Evolutionary conservation across 2,888 invertebrate species (phyloP), one percentile per base, ranked within the genome.

Genomic region (Chydorus sphaericus): DNA sequence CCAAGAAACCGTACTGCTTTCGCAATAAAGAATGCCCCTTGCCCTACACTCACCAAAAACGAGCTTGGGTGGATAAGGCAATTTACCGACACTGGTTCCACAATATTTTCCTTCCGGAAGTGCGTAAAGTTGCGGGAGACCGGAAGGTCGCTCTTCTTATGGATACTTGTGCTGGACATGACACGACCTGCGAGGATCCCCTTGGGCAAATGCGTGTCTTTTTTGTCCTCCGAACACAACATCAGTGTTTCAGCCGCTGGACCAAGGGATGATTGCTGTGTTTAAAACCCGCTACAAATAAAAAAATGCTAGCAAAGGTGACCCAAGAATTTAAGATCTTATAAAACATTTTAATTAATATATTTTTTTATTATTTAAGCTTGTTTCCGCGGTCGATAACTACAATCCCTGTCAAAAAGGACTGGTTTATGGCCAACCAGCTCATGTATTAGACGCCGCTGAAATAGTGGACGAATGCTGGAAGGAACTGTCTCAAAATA

Each of bases 271-370:
- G 28, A 44, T 23, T 44, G 26, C 44, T 10, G 44, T 44, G 44
- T 26, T 44, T 14, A 44, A 44, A n/a, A 44, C 20, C 14, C 44
- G 44, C 44, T 44, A 44, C 44, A 44, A 44, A n/a, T n/a, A n/a
- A n/a, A n/a, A n/a, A n/a, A n/a, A n/a, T n/a, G n/a, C n/a, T n/a
- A n/a, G n/a, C n/a, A n/a, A n/a, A n/a, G n/a, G n/a, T n/a, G n/a
- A n/a, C n/a, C n/a, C n/a, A n/a, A n/a, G n/a, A n/a, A n/a, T n/a
- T n/a, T n/a, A n/a, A n/a, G n/a, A n/a, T n/a, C n/a, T n/a, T n/a
- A n/a, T n/a, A n/a, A n/a, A n/a, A n/a, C n/a, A n/a, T n/a, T n/a
- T n/a, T n/a, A n/a, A n/a, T n/a, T n/a, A n/a, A n/a, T n/a, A n/a
- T n/a, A n/a, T n/a, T n/a, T n/a, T n/a, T n/a, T 26, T 44, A 28